Base-by-base conservation (phyloP, 1,140 invertebrate species). In the Drosophila truncata region DNA sequence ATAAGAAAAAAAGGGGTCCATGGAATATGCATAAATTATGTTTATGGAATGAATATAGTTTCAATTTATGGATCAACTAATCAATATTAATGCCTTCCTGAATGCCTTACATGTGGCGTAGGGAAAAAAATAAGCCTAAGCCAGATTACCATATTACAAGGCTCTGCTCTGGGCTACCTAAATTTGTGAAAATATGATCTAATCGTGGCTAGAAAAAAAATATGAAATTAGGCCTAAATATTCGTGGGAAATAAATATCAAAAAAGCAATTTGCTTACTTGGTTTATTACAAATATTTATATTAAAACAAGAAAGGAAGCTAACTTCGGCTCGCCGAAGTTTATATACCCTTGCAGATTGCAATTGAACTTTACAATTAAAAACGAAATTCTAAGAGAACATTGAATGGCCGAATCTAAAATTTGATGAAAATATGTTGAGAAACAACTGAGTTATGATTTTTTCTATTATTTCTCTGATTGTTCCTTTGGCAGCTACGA, bases 71-170 rank as follows among this genome's bases (percentile, higher is more conserved):
- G 50, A 60, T 69, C 54, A 66, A 78, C 74, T 78, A 78, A 78
- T 78, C 74, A 77, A 78, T 77, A 77, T 77, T 60, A 77, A 77
- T 77, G 74, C 54, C 73, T 77, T 77, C 73, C 74, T 77, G 74
- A 77, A 55, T 77, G 39, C 25, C 73, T 25, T 23, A 50, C 58
- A 64, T 37, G 37, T 41, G n/a, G 27, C 52, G 27, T 42, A 33
- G 23, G n/a, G 7, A 23, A 25, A 7, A 25, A 10, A n/a, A 29
- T 11, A 61, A 61, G 20, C 25, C 27, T 49, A 49, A 71, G 33
- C 10, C 10, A 23, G 33, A 60, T 71, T 72, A 49, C n/a, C 69
- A 70, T 71, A 49, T 71, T 72, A 50, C 69, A 27, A 31, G 66
- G 63, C 25, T 50, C 16, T 55, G 23, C 62, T 47, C 8, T 13